Base-by-base conservation (phyloP, 2,113 vertebrate species). In the Donacobius atricapilla region DNA sequence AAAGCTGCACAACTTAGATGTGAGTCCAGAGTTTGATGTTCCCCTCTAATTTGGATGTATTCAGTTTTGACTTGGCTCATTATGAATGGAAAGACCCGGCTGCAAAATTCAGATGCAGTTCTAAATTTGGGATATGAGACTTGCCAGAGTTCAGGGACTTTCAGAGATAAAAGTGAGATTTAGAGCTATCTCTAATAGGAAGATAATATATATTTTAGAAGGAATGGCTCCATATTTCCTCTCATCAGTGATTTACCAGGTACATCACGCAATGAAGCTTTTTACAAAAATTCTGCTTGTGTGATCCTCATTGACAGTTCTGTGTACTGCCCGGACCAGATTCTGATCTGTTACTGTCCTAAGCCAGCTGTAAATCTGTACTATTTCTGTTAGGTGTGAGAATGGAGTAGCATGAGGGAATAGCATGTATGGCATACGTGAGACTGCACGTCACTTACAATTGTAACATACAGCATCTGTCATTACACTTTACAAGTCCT, bases 31-130 rank as follows among this genome's bases (percentile, higher is more conserved):
- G 78, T 91, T 90, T 83, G 86, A 72, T 66, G 87, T 61, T 89
- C 68, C 80, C 24, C 45, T 81, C 68, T 96, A 92, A 96, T 95
- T 89, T 92, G 68, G 72, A 64, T 35, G 19, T 57, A 91, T 95
- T 94, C 91, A 92, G 25, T 89, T 86, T 79, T 80, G 39, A 69
- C 86, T 95, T 91, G 90, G 84, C 87, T 95, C 81, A 68, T 89
- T 90, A 88, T 63, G 63, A 84, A 92, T 81, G 60, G 66, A 82
- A 70, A 53, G 60, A 83, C 58, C 58, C 92, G 89, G 72, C 93
- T 94, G 81, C 89, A 96, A 91, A 87, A 93, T 90, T 95, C 83
- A 95, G 87, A 89, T 69, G 57, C 39, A 63, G 18, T 31, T 92
- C 86, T 94, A 90, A 95, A 84, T 94, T 91, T 87, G 66, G 71